Conservation (phyloP, 53 echinoderm and acorn worm species). For the Astropecten irregularis region DNA sequence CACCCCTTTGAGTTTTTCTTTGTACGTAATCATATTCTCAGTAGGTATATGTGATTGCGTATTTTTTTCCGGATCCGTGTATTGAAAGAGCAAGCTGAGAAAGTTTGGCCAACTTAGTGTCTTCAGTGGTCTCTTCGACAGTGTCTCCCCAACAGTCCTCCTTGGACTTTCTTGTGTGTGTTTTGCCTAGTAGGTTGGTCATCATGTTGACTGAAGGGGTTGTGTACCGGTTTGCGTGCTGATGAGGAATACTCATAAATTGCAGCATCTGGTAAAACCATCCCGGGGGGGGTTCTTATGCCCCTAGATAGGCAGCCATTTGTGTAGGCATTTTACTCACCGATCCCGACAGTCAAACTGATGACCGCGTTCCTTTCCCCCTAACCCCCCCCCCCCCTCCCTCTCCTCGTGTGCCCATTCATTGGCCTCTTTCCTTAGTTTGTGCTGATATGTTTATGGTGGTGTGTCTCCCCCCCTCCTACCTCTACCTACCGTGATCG, state of each 20-base stretch:
- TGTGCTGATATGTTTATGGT: conserved; percentile 33
- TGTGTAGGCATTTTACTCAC: conserved; percentile 1
- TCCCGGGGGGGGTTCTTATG: background rate
- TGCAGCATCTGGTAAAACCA: conserved; percentile 40
- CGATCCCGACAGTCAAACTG: background rate
- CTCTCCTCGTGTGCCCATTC: no score
- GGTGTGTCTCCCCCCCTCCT: conserved; percentile 23
- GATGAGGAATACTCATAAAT: conserved; percentile 2
- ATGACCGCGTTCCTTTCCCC: conserved; percentile 24
- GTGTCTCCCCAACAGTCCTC: no score
- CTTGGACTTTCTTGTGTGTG: no score
- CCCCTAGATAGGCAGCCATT: conserved; percentile 26
- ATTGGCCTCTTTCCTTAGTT: conserved; percentile 13
- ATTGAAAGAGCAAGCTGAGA: no score
- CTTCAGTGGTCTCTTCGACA: no score
- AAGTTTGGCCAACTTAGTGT: no score
- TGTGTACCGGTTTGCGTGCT: background rate
- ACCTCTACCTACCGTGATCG: conserved; percentile 3
- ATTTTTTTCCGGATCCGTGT: no score
- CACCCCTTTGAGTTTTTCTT: no score
- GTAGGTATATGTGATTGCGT: no score
- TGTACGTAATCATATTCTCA: no score
- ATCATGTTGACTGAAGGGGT: no score
- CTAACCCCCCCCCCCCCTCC: conserved; percentile 9
- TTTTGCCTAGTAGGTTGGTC: no score